phyloP scores from a whole-genome alignment of 1,140 invertebrate species.

The Oreohelix idahoensis region DNA sequence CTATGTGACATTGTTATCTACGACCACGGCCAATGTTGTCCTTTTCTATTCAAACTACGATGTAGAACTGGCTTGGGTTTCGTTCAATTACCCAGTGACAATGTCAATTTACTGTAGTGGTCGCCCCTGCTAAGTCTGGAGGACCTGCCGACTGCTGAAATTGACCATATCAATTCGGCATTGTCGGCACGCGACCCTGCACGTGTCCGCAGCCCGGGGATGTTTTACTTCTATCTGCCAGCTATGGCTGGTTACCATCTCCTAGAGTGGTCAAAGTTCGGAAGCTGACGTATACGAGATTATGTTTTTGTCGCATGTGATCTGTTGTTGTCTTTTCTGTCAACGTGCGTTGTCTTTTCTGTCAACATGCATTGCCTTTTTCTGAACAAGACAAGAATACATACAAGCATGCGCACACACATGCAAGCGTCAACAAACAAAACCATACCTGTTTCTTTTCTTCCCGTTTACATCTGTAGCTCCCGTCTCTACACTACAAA shows the following conservation, averaged over 20 bases:
- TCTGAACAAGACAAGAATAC: not conserved
- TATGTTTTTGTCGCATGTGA: not conserved
- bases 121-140: not conserved
- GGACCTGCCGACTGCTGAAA: not conserved
- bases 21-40: not conserved
- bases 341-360: not conserved
- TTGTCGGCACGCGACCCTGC: not conserved
- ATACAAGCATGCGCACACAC: not conserved
- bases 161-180: slow-evolving; percentile 11
- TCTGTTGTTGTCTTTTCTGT: not conserved
- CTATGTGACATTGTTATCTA: not conserved
- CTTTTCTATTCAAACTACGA: not conserved
- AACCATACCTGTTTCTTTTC: too few species aligned
- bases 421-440: not conserved
- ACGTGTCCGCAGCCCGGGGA: not conserved
- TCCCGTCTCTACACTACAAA: too few species aligned
- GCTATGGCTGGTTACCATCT: not conserved
- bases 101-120: slow-evolving; percentile 4
- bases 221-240: slow-evolving; percentile 7
- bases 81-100: slow-evolving; percentile 19
- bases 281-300: not conserved
- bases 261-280: not conserved
- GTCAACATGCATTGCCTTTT: not conserved
- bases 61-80: not conserved
- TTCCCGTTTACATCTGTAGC: too few species aligned